Base-by-base conservation (phyloP, 2,888 invertebrate genomes). In the Myathropa florea region DNA sequence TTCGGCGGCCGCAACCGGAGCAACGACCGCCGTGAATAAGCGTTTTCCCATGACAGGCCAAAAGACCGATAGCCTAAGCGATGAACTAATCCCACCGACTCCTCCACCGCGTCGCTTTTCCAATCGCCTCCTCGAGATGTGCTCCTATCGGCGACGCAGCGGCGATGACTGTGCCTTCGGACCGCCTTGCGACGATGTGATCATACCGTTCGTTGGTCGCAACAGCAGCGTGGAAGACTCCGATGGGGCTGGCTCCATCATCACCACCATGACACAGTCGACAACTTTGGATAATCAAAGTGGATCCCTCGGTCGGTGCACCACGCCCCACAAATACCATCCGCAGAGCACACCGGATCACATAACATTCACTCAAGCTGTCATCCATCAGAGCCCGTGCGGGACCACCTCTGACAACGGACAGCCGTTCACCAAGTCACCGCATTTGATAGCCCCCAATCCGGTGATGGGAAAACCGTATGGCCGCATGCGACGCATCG, bases 11-110 rank as follows among this genome's bases (percentile, higher is more conserved):
- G 28, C 63, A 14, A 24, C 46, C 2, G 77, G 63, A 21, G 12
- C 61, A 23, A 18, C 71, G 10, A 7, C 33, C 2, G 6, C 60
- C 24, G 6, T 55, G 0, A 12, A 21, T 23, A 70, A 75, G 28
- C 73, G 65, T n/a, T 75, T 75, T 57, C 67, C 63, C 2, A 64
- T 67, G 28, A 26, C 72, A 4, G 14, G 33, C 24, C 53, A 53
- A 10, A 87, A 87, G 14, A 83, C 18, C 21, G 82, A 79, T 61
- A 84, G 61, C 55, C 57, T 77, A 55, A 86, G 76, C 67, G 88
- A 93, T 92, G 95, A 95, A 93, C 93, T 95, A 93, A 94, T 94
- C 92, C 94, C 95, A 90, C 94, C 94, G 88, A 94, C 94, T 89
- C 94, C 94, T 89, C 94, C 94, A 89, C 94, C 94, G 89, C 93